phyloP scores from a whole-genome alignment of 2,797 vertebrate genomes.

The Sandelia bainsii region DNA sequence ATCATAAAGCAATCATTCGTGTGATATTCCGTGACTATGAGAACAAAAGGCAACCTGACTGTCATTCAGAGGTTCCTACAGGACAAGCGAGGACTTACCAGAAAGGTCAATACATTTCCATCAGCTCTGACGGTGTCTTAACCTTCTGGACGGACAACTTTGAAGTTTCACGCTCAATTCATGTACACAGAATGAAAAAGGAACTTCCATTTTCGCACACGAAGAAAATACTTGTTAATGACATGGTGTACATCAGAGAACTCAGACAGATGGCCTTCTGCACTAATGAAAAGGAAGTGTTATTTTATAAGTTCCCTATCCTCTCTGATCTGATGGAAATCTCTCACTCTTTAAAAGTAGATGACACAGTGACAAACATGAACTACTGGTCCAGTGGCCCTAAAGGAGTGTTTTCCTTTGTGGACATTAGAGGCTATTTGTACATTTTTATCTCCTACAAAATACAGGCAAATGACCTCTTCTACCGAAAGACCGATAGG shows the following conservation, averaged over 20 bases:
- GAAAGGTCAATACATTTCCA: not conserved
- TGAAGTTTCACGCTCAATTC: accelerated
- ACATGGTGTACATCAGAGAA: slow-evolving; percentile 22
- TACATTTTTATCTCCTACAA: slow-evolving; percentile 58
- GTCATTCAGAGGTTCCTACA: too few relatives aligned
- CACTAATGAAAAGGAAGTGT: too few relatives aligned
- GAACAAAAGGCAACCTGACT: accelerated
- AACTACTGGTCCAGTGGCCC: slow-evolving; percentile 62
- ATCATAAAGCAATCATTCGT: not conserved
- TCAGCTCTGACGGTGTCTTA: not conserved
- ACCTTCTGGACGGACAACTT: slow-evolving; percentile 16
- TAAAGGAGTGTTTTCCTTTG: slow-evolving; percentile 69
- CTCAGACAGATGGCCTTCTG: not conserved
- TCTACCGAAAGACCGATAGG: accelerated
- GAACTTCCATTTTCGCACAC: not conserved
- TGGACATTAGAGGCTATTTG: slow-evolving; percentile 70
- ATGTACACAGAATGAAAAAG: accelerated
- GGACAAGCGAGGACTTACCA: not conserved
- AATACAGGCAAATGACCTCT: not conserved
- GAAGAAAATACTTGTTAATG: not conserved
- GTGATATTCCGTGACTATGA: not conserved
- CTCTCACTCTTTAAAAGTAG: not conserved
- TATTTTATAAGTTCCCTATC: too few relatives aligned
- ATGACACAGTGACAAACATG: not conserved
- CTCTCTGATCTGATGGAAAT: too few relatives aligned